Base-by-base conservation (phyloP, 2,113 vertebrate species). In the Toxotes jaculatrix region DNA sequence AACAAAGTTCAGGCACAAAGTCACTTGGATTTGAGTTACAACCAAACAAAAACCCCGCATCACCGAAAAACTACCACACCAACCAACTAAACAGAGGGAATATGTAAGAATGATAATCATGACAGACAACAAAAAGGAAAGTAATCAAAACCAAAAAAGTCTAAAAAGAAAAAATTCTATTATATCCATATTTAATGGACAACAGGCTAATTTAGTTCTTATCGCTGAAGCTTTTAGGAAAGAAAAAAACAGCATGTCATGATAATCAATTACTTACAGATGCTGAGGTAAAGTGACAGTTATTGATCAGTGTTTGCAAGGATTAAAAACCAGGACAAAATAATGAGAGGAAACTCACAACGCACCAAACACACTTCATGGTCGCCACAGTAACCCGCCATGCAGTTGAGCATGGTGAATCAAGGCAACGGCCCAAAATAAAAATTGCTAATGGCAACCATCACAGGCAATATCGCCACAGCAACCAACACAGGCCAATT, bases 381-480 rank as follows among this genome's bases (percentile, higher is more conserved):
- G 94, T 95, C 93, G 94, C 95, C 95, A 96, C 93, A 82, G 89
- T 94, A 95, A 95, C 92, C 93, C 90, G 95, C 95, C 95, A 95
- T 95, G 95, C 94, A 94, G 93, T 86, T 92, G 87, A 95, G 94
- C 94, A 95, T 95, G 94, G 94, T 93, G 93, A 95, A 93, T 95
- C 92, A 94, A 94, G 95, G 94, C 94, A 94, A 95, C 94, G 91
- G 93, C 92, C 95, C 93, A 91, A 88, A 93, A 83, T 49, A 74
- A 91, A 84, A 92, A 93, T 77, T 92, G 94, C 95, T 95, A 95
- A 95, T 85, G 93, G 94, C 94, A 95, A 95, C 95, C 95, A 95
- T 93, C 95, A 95, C 95, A 95, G 93, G 94, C 95, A 94, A 95
- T 95, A 95, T 95, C 84, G 94, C 95, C 95, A 95, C 95, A 95